Conservation (phyloP, 2,888 invertebrate species). For the Macrophya alboannulata region DNA sequence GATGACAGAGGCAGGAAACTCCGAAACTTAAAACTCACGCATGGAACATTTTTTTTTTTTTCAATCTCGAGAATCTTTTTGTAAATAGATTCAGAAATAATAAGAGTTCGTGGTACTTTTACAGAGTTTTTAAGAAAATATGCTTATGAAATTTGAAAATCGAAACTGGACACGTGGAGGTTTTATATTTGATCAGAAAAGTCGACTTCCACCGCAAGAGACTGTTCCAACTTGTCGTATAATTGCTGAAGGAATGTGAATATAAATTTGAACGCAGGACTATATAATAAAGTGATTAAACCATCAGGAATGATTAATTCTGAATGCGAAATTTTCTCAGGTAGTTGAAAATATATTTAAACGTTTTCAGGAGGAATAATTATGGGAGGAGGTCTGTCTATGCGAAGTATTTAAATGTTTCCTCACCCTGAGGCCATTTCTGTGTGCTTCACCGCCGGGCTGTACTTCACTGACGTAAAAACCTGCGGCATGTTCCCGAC, state of each 20-base stretch:
- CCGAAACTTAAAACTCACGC: too few relatives aligned
- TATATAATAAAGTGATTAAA: slow-evolving; percentile 28
- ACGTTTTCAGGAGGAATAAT: slow-evolving; percentile 20
- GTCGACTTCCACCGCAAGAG: background rate
- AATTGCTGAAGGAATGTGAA: background rate
- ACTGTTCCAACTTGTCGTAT: background rate
- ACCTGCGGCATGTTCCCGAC: slow-evolving; percentile 95
- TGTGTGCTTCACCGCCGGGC: slow-evolving; percentile 92
- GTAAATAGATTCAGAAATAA: too few relatives aligned
- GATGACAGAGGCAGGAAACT: too few relatives aligned
- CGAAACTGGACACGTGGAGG: background rate
- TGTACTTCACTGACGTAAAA: slow-evolving; percentile 96
- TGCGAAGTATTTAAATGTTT: slow-evolving; percentile 18
- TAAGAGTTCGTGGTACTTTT: too few relatives aligned
- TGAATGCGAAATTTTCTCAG: background rate
- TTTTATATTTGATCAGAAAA: background rate
- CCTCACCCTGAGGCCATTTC: slow-evolving; percentile 92
- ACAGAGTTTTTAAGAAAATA: too few relatives aligned
- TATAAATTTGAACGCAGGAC: background rate
- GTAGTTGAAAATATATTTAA: background rate
- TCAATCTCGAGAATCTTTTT: too few relatives aligned
- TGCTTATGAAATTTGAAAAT: too few relatives aligned
- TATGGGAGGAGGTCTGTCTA: background rate
- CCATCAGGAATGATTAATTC: background rate
- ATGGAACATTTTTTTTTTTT: too few relatives aligned